Conservation (phyloP, 2,888 invertebrate genomes). For the Lamproptera curius region DNA sequence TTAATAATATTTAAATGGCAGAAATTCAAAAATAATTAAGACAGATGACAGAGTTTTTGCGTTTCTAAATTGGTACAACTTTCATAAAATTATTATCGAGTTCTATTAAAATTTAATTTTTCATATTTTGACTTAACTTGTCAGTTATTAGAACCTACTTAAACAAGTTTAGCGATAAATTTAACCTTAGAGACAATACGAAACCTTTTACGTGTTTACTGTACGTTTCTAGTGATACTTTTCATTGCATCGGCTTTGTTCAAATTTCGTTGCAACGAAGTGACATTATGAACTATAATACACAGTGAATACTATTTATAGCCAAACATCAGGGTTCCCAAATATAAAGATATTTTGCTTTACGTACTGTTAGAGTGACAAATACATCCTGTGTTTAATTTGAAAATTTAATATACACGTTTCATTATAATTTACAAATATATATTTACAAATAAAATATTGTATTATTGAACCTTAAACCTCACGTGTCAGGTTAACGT, state of each 20-base stretch:
- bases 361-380: constrained; percentile 19
- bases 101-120: background rate
- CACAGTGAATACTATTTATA: too few relatives aligned
- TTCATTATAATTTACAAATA: constrained; percentile 13
- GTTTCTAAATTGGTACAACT: background rate
- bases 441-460: constrained; percentile 6
- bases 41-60: background rate
- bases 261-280: too few relatives aligned
- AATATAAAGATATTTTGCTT: constrained; percentile 29
- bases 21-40: background rate
- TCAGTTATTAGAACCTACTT: background rate
- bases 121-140: background rate
- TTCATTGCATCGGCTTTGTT: too few relatives aligned
- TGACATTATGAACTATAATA: too few relatives aligned
- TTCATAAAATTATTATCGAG: background rate
- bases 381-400: constrained; percentile 27
- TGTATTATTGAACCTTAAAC: too few relatives aligned
- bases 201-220: background rate
- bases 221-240: background rate
- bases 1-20: background rate
- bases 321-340: constrained; percentile 32
- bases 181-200: background rate
- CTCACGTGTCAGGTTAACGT: too few relatives aligned
- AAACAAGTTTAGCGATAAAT: background rate
- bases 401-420: constrained; percentile 3